A percentile compares a stretch with the other conserved stretches of the same genome.
These are phyloP conservation scores for Sarcophaga caerulescens DNA, from an alignment of 2,888 invertebrate species.

Conservation along the genomic window DNA sequence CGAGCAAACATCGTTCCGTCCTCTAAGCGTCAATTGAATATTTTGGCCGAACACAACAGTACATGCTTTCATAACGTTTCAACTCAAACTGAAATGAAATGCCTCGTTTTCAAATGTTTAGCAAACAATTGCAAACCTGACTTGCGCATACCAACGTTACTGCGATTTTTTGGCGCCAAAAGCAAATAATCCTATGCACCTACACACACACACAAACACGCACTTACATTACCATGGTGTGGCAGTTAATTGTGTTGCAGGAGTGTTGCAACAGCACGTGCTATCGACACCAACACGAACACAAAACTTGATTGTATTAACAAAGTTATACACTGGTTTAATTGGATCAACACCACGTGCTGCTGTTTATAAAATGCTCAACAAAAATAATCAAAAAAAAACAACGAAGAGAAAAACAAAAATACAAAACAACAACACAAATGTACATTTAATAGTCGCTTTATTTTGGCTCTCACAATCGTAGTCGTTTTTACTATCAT, in stretches of 20 bases:
- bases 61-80: constrained; percentile 43
- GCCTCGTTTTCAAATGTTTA: constrained; percentile 13
- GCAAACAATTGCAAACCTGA: constrained; percentile 10
- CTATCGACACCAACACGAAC: constrained; percentile 49
- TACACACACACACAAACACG: constrained; percentile 26
- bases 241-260: constrained; percentile 36
- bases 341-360: constrained; percentile 77
- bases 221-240: background rate
- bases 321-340: constrained; percentile 71
- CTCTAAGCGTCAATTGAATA: background rate
- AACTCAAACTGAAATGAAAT: constrained; percentile 60
- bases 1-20: constrained; percentile 19
- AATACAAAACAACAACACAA: constrained; percentile 9
- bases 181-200: constrained; percentile 23
- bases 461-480: constrained; percentile 47
- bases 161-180: constrained; percentile 69
- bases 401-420: constrained; percentile 14
- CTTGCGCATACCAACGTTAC: constrained; percentile 61
- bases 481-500: constrained; percentile 27
- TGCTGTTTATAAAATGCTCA: constrained; percentile 67
- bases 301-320: constrained; percentile 68
- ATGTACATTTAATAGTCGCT: constrained; percentile 1
- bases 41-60: constrained; percentile 17
- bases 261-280: constrained; percentile 68
- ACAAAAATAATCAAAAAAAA: constrained; percentile 19